Evolutionary conservation across 2,888 invertebrate species (phyloP), one percentile per base, ranked within the genome.

Genomic region (Drosophila heteroneura): DNA sequence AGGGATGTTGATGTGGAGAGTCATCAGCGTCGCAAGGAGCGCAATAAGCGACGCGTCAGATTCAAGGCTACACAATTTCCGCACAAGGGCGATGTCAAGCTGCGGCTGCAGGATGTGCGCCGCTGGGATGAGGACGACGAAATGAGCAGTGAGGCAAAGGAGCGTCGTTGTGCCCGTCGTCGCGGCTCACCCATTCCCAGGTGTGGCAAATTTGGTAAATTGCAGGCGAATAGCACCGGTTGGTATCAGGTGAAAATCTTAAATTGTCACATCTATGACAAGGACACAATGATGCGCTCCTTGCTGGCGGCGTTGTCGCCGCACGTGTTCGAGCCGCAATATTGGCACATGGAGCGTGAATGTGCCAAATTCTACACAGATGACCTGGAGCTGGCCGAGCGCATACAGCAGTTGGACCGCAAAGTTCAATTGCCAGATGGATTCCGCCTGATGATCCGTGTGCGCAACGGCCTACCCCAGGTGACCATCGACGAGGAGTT

Each of bases 341-440:
- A 95, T 86, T 95, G 95, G 92, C 95, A 94, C n/a, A 90, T 93
- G 28, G 94, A 94, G 79, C 96, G 96, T n/a, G 95, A 95, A 81
- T 95, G 96, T 79, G 95, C 95, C 0, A 93, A 95, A 1, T 98
- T 98, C 92, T 97, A 95, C 90, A 95, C 98, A 0, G 97, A 98
- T 85, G 97, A 97, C 91, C 95, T 94, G 30, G 95, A 95, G 87
- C 93, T 95, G 37, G 98, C 97, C 0, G 95, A 96, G 79, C 95
- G 95, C 78, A 93, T 97, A 19, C 94, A 95, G 74, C 93, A 94
- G 74, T 94, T 96, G 32, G 96, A 96, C 81, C 94, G 96, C 60
- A 95, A 95, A 91, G 95, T 97, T 61, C 95, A 95, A 35, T 94
- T 96, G 92, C 95, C 95, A 0, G 96, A 97, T 94, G 97, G 97